Evolutionary conservation across 2,888 invertebrate species (phyloP).

Genomic region (Dicyrtomina minuta): DNA sequence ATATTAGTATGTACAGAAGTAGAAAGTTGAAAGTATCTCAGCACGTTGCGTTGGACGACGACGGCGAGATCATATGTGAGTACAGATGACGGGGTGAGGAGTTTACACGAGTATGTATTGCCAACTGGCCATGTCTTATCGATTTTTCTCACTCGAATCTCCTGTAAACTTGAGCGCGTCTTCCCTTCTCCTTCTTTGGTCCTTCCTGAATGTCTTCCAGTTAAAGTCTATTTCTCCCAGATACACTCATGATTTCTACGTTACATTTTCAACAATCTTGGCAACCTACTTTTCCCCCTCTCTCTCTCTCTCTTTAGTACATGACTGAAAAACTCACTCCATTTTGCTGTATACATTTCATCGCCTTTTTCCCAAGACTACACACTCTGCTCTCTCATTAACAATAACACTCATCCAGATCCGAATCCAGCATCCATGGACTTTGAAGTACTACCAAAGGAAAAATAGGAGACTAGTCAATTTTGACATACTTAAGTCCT

Average conservation of each 20-base stretch:
- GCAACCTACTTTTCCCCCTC: neutral
- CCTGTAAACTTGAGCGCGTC: neutral
- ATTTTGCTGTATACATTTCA: no score
- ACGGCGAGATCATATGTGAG: neutral
- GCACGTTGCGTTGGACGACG: no score
- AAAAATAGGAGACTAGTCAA: no score
- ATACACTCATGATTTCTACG: neutral
- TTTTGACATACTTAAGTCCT: no score
- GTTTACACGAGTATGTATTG: neutral
- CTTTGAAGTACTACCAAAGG: no score
- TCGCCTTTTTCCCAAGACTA: no score
- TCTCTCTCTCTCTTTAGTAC: neutral
- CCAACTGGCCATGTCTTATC: constrained; percentile 15
- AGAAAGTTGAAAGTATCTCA: no score
- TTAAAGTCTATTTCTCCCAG: neutral
- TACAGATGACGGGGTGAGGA: neutral
- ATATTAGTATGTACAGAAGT: no score
- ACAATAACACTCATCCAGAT: no score
- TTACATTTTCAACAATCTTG: neutral
- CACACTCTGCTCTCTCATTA: no score
- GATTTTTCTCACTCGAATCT: constrained; percentile 20
- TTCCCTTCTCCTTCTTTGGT: neutral
- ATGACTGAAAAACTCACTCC: no score
- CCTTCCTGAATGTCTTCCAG: neutral
- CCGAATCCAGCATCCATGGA: no score